A percentile compares a stretch with the other conserved stretches of the same genome.
Conservation (phyloP, 2,888 invertebrate genomes). For the Apamea epomidion region DNA sequence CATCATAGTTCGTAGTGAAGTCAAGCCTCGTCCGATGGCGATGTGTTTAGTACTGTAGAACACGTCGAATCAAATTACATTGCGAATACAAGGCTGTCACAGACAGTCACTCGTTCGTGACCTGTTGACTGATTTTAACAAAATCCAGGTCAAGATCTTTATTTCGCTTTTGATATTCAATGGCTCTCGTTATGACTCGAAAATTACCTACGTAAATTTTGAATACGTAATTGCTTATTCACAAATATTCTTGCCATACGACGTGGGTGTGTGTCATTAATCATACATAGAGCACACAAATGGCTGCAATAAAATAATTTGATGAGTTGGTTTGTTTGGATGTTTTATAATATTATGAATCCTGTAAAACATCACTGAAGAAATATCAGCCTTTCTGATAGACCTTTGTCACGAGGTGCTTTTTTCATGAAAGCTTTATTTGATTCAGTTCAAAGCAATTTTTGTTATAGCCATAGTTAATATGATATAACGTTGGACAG, state of each 20-base stretch:
- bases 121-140: slow-evolving; percentile 88
- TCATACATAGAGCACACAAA: slow-evolving; percentile 27
- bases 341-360: not conserved
- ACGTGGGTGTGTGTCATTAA: slow-evolving; percentile 16
- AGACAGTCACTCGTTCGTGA: slow-evolving; percentile 89
- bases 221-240: slow-evolving; percentile 54
- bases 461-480: not conserved
- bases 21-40: slow-evolving; percentile 65
- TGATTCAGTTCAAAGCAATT: not conserved
- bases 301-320: slow-evolving; percentile 20
- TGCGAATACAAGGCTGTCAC: slow-evolving; percentile 85
- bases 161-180: slow-evolving; percentile 83
- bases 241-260: slow-evolving; percentile 41
- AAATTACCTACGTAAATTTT: slow-evolving; percentile 60
- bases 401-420: not conserved
- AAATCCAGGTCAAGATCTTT: slow-evolving; percentile 89
- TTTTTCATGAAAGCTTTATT: not conserved
- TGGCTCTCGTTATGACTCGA: slow-evolving; percentile 72
- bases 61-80: slow-evolving; percentile 80
- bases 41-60: slow-evolving; percentile 77
- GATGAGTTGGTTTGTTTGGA: not conserved
- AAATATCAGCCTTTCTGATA: not conserved
- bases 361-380: not conserved
- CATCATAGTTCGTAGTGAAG: slow-evolving; percentile 48
- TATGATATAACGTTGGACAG: not conserved